Conservation (phyloP, 2,888 invertebrate genomes). For the Napeogenes sylphis region DNA sequence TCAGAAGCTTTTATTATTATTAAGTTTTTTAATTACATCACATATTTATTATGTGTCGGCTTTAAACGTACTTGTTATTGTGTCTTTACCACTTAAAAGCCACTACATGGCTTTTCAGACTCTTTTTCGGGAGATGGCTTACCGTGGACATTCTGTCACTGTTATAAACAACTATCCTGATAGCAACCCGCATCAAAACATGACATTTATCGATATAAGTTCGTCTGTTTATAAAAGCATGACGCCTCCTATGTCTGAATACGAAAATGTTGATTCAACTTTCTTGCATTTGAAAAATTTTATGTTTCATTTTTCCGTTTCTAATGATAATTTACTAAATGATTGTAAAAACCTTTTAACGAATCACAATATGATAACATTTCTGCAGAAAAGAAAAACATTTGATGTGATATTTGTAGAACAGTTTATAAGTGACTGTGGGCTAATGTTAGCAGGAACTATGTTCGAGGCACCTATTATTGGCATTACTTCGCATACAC, state of each 20-base stretch:
- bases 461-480: slow-evolving; percentile 69
- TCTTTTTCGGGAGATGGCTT: slow-evolving; percentile 75
- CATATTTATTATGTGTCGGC: slow-evolving; percentile 44
- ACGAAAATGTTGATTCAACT: slow-evolving; percentile 36
- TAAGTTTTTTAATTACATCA: slow-evolving; percentile 24
- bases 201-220: slow-evolving; percentile 73
- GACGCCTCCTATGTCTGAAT: slow-evolving; percentile 33
- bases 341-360: slow-evolving; percentile 53
- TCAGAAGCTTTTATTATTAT: slow-evolving; percentile 19
- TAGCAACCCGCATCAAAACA: slow-evolving; percentile 59
- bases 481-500: slow-evolving; percentile 69
- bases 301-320: slow-evolving; percentile 36
- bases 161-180: slow-evolving; percentile 79
- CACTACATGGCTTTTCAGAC: slow-evolving; percentile 81
- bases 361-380: slow-evolving; percentile 43
- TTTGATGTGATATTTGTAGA: slow-evolving; percentile 71
- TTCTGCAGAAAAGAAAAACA: slow-evolving; percentile 40
- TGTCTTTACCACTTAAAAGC: slow-evolving; percentile 79
- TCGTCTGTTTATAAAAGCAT: slow-evolving; percentile 28
- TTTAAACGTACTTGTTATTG: slow-evolving; percentile 71
- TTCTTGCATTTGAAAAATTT: slow-evolving; percentile 36
- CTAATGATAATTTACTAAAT: slow-evolving; percentile 25
- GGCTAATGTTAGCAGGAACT: slow-evolving; percentile 53
- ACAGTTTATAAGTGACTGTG: slow-evolving; percentile 67
- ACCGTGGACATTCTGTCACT: slow-evolving; percentile 79